Evolutionary conservation across 2,797 vertebrate genomes (phyloP).

Genomic region (Eleutherodactylus coqui): DNA sequence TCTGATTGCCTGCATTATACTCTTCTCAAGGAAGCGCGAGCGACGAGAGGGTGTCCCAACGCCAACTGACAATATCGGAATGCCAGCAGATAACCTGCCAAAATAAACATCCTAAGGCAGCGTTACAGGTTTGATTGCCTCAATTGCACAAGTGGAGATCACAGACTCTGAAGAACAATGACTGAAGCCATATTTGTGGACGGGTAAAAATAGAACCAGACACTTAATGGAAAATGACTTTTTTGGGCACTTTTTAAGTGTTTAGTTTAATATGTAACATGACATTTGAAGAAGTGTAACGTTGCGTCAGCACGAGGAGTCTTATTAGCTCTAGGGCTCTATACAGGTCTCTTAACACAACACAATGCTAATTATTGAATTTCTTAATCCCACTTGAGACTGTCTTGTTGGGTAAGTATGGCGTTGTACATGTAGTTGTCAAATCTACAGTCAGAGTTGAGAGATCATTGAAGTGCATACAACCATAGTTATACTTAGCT

Average conservation of each 20-base stretch:
- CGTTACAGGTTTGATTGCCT: slow-evolving; percentile 20
- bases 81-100: slow-evolving; percentile 34
- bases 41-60: neutral
- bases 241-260: neutral
- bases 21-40: slow-evolving; percentile 8
- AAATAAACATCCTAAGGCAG: slow-evolving; percentile 36
- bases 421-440: no score
- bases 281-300: neutral
- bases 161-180: neutral
- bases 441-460: no score
- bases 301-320: neutral
- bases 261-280: neutral
- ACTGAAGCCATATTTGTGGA: neutral
- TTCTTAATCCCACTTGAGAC: neutral
- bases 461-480: no score
- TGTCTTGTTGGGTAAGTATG: neutral
- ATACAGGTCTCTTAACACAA: neutral
- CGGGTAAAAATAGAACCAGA: slow-evolving; percentile 3
- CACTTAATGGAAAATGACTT: neutral
- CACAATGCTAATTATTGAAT: neutral
- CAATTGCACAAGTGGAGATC: slow-evolving; percentile 2
- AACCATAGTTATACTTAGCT: no score
- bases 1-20: neutral
- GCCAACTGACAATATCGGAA: slow-evolving; percentile 22
- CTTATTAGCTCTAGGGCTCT: neutral